Evolutionary conservation across 2,888 invertebrate species (phyloP), one percentile per base, ranked within the genome.

Genomic region (Melieria picta): DNA sequence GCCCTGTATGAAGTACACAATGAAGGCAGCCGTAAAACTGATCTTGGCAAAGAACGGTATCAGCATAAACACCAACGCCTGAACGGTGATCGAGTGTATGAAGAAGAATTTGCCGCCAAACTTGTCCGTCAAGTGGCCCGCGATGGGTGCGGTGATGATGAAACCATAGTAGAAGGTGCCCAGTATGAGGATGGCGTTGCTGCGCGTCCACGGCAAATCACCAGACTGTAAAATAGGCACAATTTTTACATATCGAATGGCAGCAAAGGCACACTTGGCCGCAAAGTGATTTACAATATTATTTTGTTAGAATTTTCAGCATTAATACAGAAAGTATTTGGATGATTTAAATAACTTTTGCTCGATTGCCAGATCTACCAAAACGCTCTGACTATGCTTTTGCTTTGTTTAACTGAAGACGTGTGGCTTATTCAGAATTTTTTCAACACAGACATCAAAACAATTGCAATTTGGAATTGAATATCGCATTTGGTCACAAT

Each of bases 151-250:
- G 4, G 85, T 84, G 13, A 86, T 74, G 13, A 87, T 81, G 62
- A 84, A 88, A 65, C 88, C 88, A 75, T 89, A 90, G 83, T 89
- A 91, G 80, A 90, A 89, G 4, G 88, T 86, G 6, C 89, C 88
- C 4, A 90, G 83, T 62, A 91, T 82, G 1, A 83, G 78, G 30
- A 90, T 88, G 78, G 90, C 88, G 13, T 86, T 83, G 6, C 83
- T 80, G 69, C 89, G 89, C 48, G 86, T 84, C 91, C 91, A 91
- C 0, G 55, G n/a, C 10, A 76, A 61, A 57, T 61, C 47, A 10
- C 72, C 73, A 5, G 69, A 16, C 69, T 69, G 56, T 4, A 52
- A 50, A 11, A 3, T 2, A 10, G 2, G 50, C 50, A 50, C 50
- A 50, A 10, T 7, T 50, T 16, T 16, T 16, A 1, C 1, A 16